These are phyloP conservation scores for Loriculus beryllinus DNA, from an alignment of 2,797 vertebrate species.

Conservation along the genomic window DNA sequence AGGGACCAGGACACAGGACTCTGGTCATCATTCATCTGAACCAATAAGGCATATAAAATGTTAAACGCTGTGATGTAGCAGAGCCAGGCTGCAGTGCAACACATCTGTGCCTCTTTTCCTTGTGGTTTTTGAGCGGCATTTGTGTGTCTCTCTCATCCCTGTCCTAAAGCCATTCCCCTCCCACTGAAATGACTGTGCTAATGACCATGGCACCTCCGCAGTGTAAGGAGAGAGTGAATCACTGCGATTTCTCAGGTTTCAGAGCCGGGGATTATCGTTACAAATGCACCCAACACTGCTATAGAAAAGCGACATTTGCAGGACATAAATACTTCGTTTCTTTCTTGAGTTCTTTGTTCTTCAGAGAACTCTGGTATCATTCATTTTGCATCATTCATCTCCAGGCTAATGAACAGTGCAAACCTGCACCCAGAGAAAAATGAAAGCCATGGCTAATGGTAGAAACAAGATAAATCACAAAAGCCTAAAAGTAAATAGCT, in stretches of 20 bases:
- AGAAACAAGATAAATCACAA: neutral
- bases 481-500: constrained; percentile 1
- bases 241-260: neutral
- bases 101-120: neutral
- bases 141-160: neutral
- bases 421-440: neutral
- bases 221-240: neutral
- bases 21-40: neutral
- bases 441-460: neutral
- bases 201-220: neutral
- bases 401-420: neutral
- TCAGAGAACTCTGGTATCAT: neutral
- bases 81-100: neutral
- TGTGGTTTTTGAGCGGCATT: neutral
- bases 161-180: neutral
- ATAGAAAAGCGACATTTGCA: neutral
- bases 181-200: neutral
- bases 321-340: neutral
- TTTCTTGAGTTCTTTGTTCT: neutral
- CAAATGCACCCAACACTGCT: neutral
- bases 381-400: neutral
- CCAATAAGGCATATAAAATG: neutral
- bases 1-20: neutral
- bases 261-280: neutral
- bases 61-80: neutral